These are phyloP conservation scores for Hyperopisus bebe DNA, from an alignment of 2,113 vertebrate genomes.

Conservation along the genomic window DNA sequence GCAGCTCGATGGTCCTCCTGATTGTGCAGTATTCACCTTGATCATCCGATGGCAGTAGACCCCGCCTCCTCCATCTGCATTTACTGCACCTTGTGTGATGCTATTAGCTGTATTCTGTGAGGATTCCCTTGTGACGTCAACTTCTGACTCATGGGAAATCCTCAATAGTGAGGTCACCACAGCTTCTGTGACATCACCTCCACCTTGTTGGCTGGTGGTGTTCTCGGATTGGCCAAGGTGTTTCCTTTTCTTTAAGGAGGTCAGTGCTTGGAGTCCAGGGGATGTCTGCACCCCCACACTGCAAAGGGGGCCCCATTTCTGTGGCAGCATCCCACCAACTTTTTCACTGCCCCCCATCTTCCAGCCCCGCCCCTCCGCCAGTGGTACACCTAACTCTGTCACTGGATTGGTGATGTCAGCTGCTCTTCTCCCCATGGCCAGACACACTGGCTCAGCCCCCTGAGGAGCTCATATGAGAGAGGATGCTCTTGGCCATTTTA, in stretches of 20 bases:
- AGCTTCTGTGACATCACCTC: neutral
- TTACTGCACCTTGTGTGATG: slow-evolving; percentile 53
- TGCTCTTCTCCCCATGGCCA: slow-evolving; percentile 65
- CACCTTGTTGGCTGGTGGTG: slow-evolving; percentile 27
- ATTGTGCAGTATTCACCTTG: slow-evolving; percentile 44
- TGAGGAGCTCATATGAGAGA: slow-evolving; percentile 52
- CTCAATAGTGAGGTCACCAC: slow-evolving; percentile 34
- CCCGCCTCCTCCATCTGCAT: slow-evolving; percentile 50
- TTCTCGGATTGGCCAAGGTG: slow-evolving; percentile 35
- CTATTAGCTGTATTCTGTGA: slow-evolving; percentile 57
- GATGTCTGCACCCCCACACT: slow-evolving; percentile 67
- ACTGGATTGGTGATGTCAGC: slow-evolving; percentile 63
- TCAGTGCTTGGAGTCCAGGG: slow-evolving; percentile 56
- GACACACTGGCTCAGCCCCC: slow-evolving; percentile 58
- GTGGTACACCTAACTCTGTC: slow-evolving; percentile 61
- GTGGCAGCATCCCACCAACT: slow-evolving; percentile 22
- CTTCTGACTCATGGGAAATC: slow-evolving; percentile 25
- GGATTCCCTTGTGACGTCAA: slow-evolving; percentile 41
- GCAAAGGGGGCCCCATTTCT: slow-evolving; percentile 65
- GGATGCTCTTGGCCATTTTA: slow-evolving; percentile 42
- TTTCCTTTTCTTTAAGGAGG: slow-evolving; percentile 50
- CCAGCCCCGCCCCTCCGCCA: slow-evolving; percentile 49
- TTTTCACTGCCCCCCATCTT: slow-evolving; percentile 15
- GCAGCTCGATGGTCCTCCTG: slow-evolving; percentile 17
- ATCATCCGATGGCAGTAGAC: slow-evolving; percentile 62